Percentiles rank a stretch among this genome's conserved stretches.
These are phyloP conservation scores for Actinemys pallida DNA, from an alignment of 2,113 vertebrate species.

Conservation along the genomic window DNA sequence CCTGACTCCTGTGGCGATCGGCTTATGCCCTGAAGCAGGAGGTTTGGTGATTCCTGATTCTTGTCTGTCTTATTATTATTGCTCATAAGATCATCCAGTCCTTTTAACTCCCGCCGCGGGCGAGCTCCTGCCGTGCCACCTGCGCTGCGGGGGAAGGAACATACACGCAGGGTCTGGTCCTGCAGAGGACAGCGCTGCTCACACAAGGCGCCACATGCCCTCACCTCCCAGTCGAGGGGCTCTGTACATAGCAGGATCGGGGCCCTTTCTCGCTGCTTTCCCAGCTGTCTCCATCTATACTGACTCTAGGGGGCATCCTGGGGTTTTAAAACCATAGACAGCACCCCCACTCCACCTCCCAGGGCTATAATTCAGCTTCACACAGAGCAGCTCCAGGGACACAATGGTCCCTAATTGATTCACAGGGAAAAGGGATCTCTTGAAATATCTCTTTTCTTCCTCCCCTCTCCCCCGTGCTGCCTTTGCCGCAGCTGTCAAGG, in stretches of 20 bases:
- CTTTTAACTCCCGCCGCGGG: not conserved
- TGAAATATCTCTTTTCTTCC: not conserved
- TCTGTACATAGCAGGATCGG: not conserved
- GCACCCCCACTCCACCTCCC: fast-evolving
- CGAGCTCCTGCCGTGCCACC: not conserved
- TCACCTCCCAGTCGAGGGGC: not conserved
- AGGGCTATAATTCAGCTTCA: not conserved
- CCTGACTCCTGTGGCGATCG: not conserved
- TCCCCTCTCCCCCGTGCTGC: not conserved
- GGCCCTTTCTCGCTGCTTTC: not conserved
- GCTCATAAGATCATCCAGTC: not conserved
- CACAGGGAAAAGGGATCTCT: not conserved
- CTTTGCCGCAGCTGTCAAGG: fast-evolving
- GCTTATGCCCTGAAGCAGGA: not conserved
- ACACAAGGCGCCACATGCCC: not conserved
- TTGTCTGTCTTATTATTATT: not conserved
- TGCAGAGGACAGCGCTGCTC: not conserved
- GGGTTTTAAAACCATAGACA: not conserved
- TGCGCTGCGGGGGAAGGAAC: not conserved
- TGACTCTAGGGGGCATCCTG: not conserved
- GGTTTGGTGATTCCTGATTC: not conserved
- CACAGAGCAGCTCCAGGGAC: fast-evolving
- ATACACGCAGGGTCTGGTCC: no score
- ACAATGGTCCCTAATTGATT: fast-evolving
- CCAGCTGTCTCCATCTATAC: not conserved